Base-by-base conservation (phyloP, 2,888 invertebrate species). In the Drosophila neonasuta region DNA sequence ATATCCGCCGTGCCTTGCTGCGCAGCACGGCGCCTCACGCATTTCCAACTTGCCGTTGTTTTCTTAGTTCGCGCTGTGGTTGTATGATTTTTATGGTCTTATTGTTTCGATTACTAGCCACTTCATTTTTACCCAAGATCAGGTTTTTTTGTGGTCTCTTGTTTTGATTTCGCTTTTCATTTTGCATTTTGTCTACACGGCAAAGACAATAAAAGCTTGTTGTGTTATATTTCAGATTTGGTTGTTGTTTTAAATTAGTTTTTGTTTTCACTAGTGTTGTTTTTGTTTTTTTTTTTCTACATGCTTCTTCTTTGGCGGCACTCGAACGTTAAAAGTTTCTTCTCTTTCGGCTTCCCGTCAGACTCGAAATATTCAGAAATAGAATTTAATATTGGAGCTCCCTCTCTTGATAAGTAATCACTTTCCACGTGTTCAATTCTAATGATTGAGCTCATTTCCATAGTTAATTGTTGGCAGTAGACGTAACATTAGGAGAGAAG, bases 381-480 rank as follows among this genome's bases (percentile, higher is more conserved):
- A 66, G 67, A 59, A 70, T 60, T 36, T 10, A 17, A 64, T 41
- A 70, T 71, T 66, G 56, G 60, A 58, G 64, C 64, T 79, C 60
- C 10, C 29, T 62, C 59, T 62, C 59, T 60, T 59, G 76, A 76
- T 78, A 76, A 65, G 66, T 63, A 68, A 68, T 70, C 79, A 71
- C 77, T 84, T 81, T 81, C 81, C 84, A 81, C 81, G 84, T 79
- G 84, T 73, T 64, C 71, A 69, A 86, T 80, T 76, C 61, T 65
- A 30, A 17, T 42, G 13, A 32, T 34, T 36, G 44, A 39, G 30
- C 68, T 73, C 62, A 86, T 86, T 81, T 84, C 59, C 76, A 84
- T 81, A 78, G 24, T 80, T 80, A 71, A 86, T 83, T 86, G 49
- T 69, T 13, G 45, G 7, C 24, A 30, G 39, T 44, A 44, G 70